phyloP scores from a whole-genome alignment of 2,113 vertebrate genomes.

The Eira barbara region DNA sequence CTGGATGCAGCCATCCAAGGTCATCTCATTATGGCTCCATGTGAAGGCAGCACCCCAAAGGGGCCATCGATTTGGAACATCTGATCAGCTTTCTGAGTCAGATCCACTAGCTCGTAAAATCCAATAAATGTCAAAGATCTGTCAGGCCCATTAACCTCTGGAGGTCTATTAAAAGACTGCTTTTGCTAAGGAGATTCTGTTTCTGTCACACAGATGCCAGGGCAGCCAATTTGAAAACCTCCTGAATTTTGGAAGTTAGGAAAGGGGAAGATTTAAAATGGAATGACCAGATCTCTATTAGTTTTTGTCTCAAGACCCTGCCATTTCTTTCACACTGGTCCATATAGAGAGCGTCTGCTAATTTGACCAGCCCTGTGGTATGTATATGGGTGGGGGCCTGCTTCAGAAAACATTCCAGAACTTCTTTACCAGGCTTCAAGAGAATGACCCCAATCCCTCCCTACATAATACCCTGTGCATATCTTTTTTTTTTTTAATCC shows the following conservation, averaged over 20 bases:
- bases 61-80: conserved; percentile 26
- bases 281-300: neutral
- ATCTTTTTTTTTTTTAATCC: neutral
- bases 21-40: conserved; percentile 38
- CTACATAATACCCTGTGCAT: fast-evolving
- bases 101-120: conserved; percentile 48
- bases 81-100: conserved; percentile 46
- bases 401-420: neutral
- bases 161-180: conserved; percentile 29
- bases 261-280: neutral
- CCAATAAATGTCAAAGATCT: conserved; percentile 52
- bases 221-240: neutral
- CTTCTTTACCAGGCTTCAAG: neutral
- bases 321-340: neutral
- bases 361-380: neutral
- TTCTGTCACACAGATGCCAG: neutral
- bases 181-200: neutral
- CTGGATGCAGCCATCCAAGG: neutral
- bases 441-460: neutral
- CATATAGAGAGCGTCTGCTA: neutral
- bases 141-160: conserved; percentile 32
- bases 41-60: conserved; percentile 16
- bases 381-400: too few relatives aligned
- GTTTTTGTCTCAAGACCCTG: neutral
- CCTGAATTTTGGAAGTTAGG: neutral